Conservation (phyloP, 2,113 vertebrate genomes). For the Nicator chloris region DNA sequence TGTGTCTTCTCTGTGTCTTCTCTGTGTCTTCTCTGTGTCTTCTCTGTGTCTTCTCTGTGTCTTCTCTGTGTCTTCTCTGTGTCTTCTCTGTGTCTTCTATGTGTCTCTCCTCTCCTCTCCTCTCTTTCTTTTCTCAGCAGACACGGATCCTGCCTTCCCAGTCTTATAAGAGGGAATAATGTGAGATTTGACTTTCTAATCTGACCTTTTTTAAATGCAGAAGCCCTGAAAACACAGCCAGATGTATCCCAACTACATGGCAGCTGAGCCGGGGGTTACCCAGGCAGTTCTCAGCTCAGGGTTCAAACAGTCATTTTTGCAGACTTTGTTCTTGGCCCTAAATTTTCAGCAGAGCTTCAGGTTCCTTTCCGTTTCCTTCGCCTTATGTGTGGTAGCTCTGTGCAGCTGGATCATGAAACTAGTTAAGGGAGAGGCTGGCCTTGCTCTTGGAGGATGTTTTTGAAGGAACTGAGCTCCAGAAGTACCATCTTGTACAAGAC, state of each 20-base stretch:
- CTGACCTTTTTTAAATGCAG: not conserved
- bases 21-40: too few species aligned
- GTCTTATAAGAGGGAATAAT: not conserved
- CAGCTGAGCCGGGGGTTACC: not conserved
- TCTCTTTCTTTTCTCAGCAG: not conserved
- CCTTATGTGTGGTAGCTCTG: not conserved
- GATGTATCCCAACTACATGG: not conserved
- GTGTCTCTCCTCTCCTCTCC: too few species aligned
- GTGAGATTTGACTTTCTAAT: not conserved
- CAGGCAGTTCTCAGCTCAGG: not conserved
- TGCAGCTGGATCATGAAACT: not conserved
- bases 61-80: too few species aligned
- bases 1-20: too few species aligned
- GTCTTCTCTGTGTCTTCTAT: too few species aligned
- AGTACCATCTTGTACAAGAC: not conserved
- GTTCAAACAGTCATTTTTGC: not conserved
- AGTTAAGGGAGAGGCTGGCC: not conserved
- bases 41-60: too few species aligned
- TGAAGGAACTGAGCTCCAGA: not conserved
- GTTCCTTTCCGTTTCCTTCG: not conserved
- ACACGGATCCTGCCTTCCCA: not conserved
- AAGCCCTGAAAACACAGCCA: not conserved
- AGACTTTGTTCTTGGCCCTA: not conserved
- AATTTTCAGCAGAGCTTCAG: not conserved
- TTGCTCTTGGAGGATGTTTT: not conserved